Percentiles rank a stretch among this genome's conserved stretches.
These are phyloP conservation scores for Hyperoplus immaculatus DNA, from an alignment of 2,797 vertebrate species.

Conservation along the genomic window DNA sequence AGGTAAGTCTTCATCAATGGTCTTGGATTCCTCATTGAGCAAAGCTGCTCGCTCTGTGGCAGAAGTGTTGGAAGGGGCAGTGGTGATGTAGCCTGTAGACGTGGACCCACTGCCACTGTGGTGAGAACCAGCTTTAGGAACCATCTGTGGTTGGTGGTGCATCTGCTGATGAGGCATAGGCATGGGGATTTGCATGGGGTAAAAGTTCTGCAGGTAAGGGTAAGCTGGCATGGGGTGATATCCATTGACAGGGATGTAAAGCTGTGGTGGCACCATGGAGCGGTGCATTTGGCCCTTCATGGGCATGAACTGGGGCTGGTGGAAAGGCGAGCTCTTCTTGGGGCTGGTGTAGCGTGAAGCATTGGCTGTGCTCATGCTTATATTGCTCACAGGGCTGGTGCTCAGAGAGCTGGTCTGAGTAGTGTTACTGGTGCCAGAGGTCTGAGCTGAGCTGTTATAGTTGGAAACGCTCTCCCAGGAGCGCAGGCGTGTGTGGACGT, in stretches of 20 bases:
- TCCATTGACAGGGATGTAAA: conserved; percentile 97
- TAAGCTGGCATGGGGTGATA: conserved; percentile 96
- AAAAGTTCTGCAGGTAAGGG: conserved; percentile 96
- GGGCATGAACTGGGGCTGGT: conserved; percentile 93
- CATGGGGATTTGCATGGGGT: conserved; percentile 96
- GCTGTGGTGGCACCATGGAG: conserved; percentile 92
- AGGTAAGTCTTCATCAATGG: conserved; percentile 77
- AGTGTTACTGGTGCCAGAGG: conserved; percentile 94
- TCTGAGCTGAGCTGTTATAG: conserved; percentile 95
- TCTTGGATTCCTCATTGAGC: conserved; percentile 81
- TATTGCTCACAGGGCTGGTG: conserved; percentile 94
- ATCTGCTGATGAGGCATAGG: conserved; percentile 93
- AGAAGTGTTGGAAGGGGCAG: conserved; percentile 91
- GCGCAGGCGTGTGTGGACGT: conserved; percentile 93
- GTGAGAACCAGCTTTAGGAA: conserved; percentile 92
- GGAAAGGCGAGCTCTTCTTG: conserved; percentile 92
- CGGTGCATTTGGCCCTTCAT: conserved; percentile 94
- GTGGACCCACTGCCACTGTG: conserved; percentile 97
- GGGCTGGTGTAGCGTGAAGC: conserved; percentile 91
- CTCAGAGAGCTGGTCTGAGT: conserved; percentile 98
- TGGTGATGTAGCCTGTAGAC: conserved; percentile 96
- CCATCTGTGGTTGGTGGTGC: conserved; percentile 84
- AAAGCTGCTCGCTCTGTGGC: conserved; percentile 89
- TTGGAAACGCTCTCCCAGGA: conserved; percentile 95
- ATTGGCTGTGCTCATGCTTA: conserved; percentile 73